phyloP scores from a whole-genome alignment of 2,888 invertebrate genomes.

The Euplagia quadripunctaria region DNA sequence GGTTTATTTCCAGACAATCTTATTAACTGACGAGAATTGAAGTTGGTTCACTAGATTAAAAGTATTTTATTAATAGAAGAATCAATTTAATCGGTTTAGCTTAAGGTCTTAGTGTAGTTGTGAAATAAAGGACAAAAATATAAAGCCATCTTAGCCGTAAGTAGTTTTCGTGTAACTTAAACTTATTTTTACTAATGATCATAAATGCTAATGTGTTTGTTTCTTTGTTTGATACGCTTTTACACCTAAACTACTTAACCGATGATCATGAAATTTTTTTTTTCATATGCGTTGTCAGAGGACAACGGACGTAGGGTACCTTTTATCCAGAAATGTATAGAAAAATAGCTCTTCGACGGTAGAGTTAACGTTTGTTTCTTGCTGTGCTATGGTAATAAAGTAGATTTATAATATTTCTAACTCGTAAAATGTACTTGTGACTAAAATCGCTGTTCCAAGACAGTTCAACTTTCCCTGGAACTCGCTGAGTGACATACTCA shows the following conservation, averaged over 20 bases:
- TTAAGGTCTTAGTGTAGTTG: background rate
- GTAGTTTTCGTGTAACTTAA: background rate
- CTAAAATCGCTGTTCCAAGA: too few relatives aligned
- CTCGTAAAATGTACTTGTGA: too few relatives aligned
- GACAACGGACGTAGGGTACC: too few relatives aligned
- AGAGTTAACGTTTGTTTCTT: background rate
- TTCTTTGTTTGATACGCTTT: too few relatives aligned
- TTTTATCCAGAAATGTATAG: too few relatives aligned
- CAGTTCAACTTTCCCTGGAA: background rate
- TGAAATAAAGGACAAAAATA: background rate
- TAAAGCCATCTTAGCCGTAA: background rate
- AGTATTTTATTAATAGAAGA: constrained; percentile 33
- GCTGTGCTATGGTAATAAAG: background rate
- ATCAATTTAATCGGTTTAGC: constrained; percentile 22
- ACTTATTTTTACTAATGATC: background rate
- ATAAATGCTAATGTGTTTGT: too few relatives aligned
- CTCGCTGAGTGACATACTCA: background rate
- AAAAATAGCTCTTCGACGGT: too few relatives aligned
- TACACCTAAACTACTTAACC: background rate
- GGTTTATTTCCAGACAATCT: constrained; percentile 41
- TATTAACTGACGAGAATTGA: constrained; percentile 32
- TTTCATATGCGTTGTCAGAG: background rate
- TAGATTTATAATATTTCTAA: too few relatives aligned
- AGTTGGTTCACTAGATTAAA: constrained; percentile 42
- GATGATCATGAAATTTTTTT: background rate